These are phyloP conservation scores for Frankliniella fusca DNA, from an alignment of 2,888 invertebrate genomes.

Conservation along the genomic window DNA sequence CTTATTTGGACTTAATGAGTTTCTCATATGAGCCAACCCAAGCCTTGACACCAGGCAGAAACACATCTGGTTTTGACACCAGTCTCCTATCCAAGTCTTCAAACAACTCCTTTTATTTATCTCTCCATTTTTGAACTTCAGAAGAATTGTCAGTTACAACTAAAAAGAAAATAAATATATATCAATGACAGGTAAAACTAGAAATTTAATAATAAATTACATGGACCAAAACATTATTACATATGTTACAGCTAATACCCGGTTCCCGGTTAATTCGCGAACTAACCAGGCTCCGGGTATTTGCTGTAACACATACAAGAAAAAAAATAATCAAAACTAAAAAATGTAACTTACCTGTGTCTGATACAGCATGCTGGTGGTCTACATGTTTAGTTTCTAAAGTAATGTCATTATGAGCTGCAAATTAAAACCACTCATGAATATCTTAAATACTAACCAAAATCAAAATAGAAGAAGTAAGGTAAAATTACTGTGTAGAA, in stretches of 20 bases:
- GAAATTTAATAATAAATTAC: not conserved
- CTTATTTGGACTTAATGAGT: not conserved
- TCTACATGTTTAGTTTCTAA: not conserved
- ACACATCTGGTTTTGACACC: not conserved
- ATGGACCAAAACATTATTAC: not conserved
- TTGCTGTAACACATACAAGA: no score
- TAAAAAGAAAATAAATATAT: not conserved
- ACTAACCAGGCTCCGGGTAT: no score
- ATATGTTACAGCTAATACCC: no score
- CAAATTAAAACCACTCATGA: not conserved
- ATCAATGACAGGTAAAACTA: not conserved
- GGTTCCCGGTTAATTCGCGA: no score
- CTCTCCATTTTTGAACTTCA: not conserved
- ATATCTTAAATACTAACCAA: not conserved
- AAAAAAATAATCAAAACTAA: no score
- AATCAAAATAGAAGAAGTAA: not conserved
- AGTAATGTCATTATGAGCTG: not conserved
- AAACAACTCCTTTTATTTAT: not conserved
- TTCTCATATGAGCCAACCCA: not conserved
- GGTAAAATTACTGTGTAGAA: not conserved
- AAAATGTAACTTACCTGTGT: no score
- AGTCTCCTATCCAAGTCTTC: not conserved
- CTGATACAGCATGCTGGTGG: not conserved
- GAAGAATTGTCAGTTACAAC: not conserved
- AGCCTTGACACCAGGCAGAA: not conserved